These are phyloP conservation scores for Nysson spinosus DNA, from an alignment of 2,888 invertebrate genomes.

Conservation along the genomic window DNA sequence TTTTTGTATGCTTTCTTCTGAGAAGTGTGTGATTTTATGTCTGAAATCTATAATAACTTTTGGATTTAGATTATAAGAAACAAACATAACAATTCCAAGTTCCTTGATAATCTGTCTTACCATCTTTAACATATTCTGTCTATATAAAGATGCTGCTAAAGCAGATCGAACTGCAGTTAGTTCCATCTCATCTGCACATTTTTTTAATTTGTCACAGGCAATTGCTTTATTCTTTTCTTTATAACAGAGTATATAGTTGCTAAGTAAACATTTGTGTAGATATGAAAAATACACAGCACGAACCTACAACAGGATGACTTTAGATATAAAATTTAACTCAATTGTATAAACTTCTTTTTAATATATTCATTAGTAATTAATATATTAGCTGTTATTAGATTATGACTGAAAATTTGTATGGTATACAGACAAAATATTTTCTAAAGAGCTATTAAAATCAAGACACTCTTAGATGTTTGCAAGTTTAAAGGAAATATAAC, in stretches of 20 bases:
- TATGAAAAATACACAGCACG: conserved; percentile 68
- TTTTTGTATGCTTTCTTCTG: conserved; percentile 62
- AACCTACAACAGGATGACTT: conserved; percentile 52
- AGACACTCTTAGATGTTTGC: no score
- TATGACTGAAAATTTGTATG: no score
- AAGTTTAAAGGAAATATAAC: no score
- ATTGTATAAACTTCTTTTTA: background rate
- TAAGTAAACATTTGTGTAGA: conserved; percentile 66
- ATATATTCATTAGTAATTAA: background rate
- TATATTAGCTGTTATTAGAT: background rate
- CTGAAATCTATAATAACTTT: conserved; percentile 60
- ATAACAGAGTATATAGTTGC: conserved; percentile 64
- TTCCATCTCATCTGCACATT: conserved; percentile 67
- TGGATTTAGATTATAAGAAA: no score
- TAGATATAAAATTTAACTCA: conserved; percentile 3
- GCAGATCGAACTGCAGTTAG: conserved; percentile 64
- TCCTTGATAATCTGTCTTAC: conserved; percentile 49
- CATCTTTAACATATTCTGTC: conserved; percentile 68
- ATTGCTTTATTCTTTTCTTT: conserved; percentile 49
- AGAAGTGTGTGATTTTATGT: conserved; percentile 63
- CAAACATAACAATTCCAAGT: background rate
- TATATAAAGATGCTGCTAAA: conserved; percentile 64
- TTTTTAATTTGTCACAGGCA: conserved; percentile 57
- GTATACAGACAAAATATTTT: no score
- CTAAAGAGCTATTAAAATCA: no score